Conservation (phyloP, 2,113 vertebrate species). For the Cavia aperea region DNA sequence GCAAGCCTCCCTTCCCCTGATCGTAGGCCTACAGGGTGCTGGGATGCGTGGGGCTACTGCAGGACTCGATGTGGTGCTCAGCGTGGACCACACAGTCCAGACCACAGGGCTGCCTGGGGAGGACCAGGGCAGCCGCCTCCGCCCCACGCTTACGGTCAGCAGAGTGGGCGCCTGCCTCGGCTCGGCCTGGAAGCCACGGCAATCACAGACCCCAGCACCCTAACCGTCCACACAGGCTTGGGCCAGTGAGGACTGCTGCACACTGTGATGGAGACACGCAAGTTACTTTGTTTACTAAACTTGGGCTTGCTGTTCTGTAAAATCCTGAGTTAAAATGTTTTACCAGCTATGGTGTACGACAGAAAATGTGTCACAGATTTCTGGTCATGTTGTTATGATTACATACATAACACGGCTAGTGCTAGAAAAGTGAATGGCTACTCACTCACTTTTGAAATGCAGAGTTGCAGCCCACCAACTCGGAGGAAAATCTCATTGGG, state of each 20-base stretch:
- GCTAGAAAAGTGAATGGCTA: background rate
- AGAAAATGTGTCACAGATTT: background rate
- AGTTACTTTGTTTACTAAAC: background rate
- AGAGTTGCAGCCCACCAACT: background rate
- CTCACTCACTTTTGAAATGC: background rate
- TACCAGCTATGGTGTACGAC: background rate
- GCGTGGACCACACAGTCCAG: background rate
- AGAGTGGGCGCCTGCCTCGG: background rate
- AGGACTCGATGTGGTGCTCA: background rate
- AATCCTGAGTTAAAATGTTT: background rate
- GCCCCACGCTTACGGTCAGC: background rate
- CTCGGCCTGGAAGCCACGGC: background rate
- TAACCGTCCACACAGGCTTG: background rate
- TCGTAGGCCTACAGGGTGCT: background rate
- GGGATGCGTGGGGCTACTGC: background rate
- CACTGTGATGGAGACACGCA: background rate
- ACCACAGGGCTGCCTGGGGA: background rate
- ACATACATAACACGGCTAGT: background rate
- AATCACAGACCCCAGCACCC: background rate
- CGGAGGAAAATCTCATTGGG: background rate
- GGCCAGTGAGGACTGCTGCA: background rate
- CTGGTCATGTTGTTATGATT: background rate
- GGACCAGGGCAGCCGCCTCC: background rate
- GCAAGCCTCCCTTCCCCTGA: background rate
- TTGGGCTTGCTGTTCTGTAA: background rate